Evolutionary conservation across 2,113 vertebrate species (phyloP), one percentile per base, ranked within the genome.

Genomic region (Pteropus alecto): DNA sequence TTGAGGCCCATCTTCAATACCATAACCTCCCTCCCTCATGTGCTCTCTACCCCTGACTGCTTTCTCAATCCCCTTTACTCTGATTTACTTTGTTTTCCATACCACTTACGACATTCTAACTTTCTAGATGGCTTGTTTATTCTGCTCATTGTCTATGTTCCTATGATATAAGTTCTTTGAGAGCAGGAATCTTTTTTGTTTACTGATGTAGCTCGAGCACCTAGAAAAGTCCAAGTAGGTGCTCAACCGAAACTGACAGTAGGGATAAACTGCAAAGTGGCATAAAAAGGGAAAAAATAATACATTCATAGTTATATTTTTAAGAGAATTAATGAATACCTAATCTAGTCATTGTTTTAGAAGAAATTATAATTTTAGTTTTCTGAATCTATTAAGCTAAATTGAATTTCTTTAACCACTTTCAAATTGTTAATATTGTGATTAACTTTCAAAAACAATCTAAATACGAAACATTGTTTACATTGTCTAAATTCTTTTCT

Each of bases 321-420:
- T 79, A 91, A 87, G 63, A 79, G 26, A 51, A 60, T 63, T 58
- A 81, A 70, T 93, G 51, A 84, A 63, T 56, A 70, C 13, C 38
- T 94, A 48, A 58, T 79, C 58, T 24, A 82, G 22, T 88, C 43
- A 61, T 60, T 85, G 58, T 87, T 58, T 90, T 54, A 46, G 43
- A 6, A 76, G 22, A 89, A 84, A 61, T 11, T 82, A 15, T 38
- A 43, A 71, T 71, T 92, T 81, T 87, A 76, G 54, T 77, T 93
- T 85, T 54, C 78, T 85, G 92, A 93, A 33, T 35, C 35, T 90
- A 35, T 56, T 84, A 68, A 96, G 56, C 24, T 90, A 93, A 71
- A 85, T 3, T 85, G 22, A 84, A 84, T 43, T 71, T 90, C 38
- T 96, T 90, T 93, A 96, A 89, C 22, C 6, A 93, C 54, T 43